These are phyloP conservation scores for Agonopterix alstromeriana DNA, from an alignment of 2,888 invertebrate genomes.

Conservation along the genomic window DNA sequence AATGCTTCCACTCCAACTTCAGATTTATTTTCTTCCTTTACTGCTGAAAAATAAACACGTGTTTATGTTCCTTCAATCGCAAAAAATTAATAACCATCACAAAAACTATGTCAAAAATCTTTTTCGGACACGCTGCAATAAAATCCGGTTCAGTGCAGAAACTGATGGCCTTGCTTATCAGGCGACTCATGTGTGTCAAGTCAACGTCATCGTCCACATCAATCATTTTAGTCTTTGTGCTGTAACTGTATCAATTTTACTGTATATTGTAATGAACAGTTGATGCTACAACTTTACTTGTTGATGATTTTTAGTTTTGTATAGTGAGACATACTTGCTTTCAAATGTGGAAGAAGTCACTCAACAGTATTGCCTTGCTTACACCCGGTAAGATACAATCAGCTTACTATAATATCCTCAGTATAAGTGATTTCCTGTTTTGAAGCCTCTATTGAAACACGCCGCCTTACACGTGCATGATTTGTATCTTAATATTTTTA, in stretches of 20 bases:
- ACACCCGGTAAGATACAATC: slow-evolving; percentile 75
- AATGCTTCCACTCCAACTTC: slow-evolving; percentile 7
- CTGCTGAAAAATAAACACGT: slow-evolving; percentile 19
- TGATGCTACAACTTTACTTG: slow-evolving; percentile 68
- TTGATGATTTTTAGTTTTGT: slow-evolving; percentile 73
- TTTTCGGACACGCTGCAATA: slow-evolving; percentile 1
- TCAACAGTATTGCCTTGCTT: slow-evolving; percentile 76
- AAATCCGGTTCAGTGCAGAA: neutral
- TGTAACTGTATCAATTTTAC: slow-evolving; percentile 61
- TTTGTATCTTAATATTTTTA: slow-evolving; percentile 16
- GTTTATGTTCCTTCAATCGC: neutral
- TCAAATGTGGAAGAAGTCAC: slow-evolving; percentile 76
- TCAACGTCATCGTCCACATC: slow-evolving; percentile 53
- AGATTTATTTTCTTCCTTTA: slow-evolving; percentile 18
- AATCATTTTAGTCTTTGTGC: slow-evolving; percentile 66
- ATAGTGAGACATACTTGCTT: slow-evolving; percentile 76
- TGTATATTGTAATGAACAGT: slow-evolving; percentile 67
- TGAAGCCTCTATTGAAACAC: slow-evolving; percentile 60
- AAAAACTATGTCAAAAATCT: neutral
- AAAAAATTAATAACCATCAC: neutral
- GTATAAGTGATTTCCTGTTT: slow-evolving; percentile 68
- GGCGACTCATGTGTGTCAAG: slow-evolving; percentile 43
- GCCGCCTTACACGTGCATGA: slow-evolving; percentile 45
- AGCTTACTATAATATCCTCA: slow-evolving; percentile 74
- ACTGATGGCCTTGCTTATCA: slow-evolving; percentile 39